phyloP scores from a whole-genome alignment of 2,797 vertebrate species.

The Macropodus opercularis region DNA sequence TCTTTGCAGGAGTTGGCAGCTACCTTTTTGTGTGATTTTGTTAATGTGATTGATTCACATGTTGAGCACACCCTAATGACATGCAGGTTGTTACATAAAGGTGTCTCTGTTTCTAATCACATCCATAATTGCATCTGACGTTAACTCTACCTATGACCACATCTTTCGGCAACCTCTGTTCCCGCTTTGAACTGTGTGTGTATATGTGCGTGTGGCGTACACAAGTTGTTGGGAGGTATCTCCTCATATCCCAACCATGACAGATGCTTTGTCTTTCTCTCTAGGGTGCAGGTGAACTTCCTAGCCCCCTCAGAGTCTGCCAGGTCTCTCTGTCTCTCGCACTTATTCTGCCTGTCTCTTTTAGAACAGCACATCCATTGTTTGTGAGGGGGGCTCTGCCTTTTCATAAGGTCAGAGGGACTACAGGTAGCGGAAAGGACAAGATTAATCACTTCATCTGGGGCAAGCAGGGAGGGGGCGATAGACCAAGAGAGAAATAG shows the following conservation, averaged over 20 bases:
- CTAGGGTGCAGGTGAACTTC: slow-evolving; percentile 55
- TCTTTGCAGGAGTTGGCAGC: not conserved
- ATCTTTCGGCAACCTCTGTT: slow-evolving; percentile 17
- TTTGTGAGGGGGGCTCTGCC: slow-evolving; percentile 36
- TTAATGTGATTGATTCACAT: not conserved
- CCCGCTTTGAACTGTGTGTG: slow-evolving; percentile 8
- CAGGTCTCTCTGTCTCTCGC: slow-evolving; percentile 32
- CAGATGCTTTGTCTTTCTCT: slow-evolving; percentile 45
- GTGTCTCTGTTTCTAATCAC: slow-evolving; percentile 10
- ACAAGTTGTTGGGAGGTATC: slow-evolving; percentile 14
- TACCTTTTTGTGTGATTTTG: not conserved
- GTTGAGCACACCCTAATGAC: slow-evolving; percentile 2
- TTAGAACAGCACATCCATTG: slow-evolving; percentile 75
- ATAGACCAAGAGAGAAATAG: slow-evolving; percentile 57
- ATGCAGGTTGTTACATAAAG: not conserved
- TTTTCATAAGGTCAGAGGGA: slow-evolving; percentile 67
- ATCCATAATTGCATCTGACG: slow-evolving; percentile 11
- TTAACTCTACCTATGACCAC: not conserved
- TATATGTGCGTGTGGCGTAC: not conserved
- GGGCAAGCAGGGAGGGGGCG: slow-evolving; percentile 38
- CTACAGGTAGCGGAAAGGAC: slow-evolving; percentile 75
- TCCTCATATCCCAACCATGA: slow-evolving; percentile 50
- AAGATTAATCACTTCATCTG: slow-evolving; percentile 73
- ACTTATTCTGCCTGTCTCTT: slow-evolving; percentile 42
- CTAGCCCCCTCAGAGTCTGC: slow-evolving; percentile 35